Evolutionary conservation across 37 sponge, comb jelly and placozoan species (phyloP), one percentile per base, ranked within the genome.

Genomic region (Ianthella basta): DNA sequence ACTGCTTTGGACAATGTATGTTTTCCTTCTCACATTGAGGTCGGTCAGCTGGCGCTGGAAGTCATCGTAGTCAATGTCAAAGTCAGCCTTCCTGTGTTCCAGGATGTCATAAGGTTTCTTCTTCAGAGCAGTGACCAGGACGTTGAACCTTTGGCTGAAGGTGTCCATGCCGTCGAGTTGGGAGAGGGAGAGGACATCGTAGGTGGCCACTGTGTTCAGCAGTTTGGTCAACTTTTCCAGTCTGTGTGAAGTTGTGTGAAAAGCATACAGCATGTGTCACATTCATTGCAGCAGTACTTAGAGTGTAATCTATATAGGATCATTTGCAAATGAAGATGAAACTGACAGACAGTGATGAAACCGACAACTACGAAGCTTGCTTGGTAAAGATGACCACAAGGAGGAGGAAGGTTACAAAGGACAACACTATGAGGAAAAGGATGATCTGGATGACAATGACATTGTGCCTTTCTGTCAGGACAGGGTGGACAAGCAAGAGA

Each of bases 31-130:
- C 39, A 88, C 92, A 65, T 90, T 56, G n/a, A 95, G 69, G 34
- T 95, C 96, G 15, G 37, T 38, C 54, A 82, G 65, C 33, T 87
- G 86, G 79, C 85, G 66, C 81, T 91, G 84, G 84, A 98, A 98
- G 68, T 98, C 99, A 63, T 98, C 94, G 80, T 90, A 98, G 80
- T 98, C 99, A 20, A 35, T 39, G 44, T 96, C 95, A 81, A 98
- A 98, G 21, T 96, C 95, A 15, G 89, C 55, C 69, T 85, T 92
- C 20, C 96, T 73, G 40, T 94, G 92, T 18, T 98, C 96, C 63
- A 98, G 77, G 14, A 90, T 38, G 60, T 98, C 93, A 83, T 98
- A 98, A 20, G 95, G 91, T 36, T 94, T 94, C 90, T 96, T 98
- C 94, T 98, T 98, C 69, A 96, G 83, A 30, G 80, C 89, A 34